Evolutionary conservation across 2,888 invertebrate species (phyloP), one percentile per base, ranked within the genome.

Genomic region (Archaeoteleia sp.): DNA sequence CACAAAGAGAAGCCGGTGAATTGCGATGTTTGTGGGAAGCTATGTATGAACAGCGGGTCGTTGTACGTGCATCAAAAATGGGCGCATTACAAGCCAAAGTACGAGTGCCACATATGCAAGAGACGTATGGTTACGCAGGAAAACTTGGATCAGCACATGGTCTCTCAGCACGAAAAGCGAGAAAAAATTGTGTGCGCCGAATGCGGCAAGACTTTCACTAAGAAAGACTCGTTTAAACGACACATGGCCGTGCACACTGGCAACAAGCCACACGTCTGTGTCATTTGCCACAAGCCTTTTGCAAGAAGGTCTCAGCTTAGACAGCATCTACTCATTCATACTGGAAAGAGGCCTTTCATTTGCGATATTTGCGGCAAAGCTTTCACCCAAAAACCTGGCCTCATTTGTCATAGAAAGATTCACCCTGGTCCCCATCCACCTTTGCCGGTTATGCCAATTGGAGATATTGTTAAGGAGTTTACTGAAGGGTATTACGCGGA

Each of bases 241-340:
- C 85, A 85, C 71, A 82, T 84, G 84, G 80, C 84, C 0, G 84
- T 85, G 0, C 85, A 85, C 43, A 81, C 84, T 0, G 85, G 85
- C 0, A 78, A 74, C 65, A 85, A 85, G 42, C 85, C 85, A 0
- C 81, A 83, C 60, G 67, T 74, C 8, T 85, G 85, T 57, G 71
- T 82, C 0, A 83, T 85, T n/a, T 85, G 85, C 57, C 75, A 67
- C 9, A 85, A 85, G 39, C 80, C 79, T 0, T 85, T 85, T 17
- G 85, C 85, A 0, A 69, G 85, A 2, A 75, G 82, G 3, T 85
- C 85, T 0, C 85, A 85, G 54, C 49, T 85, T 1, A 71, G 85
- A 2, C 85, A 85, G 14, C 85, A 85, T 60, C 60, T 85, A 12
- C 75, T 85, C 2, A 85, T 85, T 25, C 85, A 85, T 46, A 85